Conservation (phyloP, 2,888 invertebrate species). For the Drosophila longiperda region DNA sequence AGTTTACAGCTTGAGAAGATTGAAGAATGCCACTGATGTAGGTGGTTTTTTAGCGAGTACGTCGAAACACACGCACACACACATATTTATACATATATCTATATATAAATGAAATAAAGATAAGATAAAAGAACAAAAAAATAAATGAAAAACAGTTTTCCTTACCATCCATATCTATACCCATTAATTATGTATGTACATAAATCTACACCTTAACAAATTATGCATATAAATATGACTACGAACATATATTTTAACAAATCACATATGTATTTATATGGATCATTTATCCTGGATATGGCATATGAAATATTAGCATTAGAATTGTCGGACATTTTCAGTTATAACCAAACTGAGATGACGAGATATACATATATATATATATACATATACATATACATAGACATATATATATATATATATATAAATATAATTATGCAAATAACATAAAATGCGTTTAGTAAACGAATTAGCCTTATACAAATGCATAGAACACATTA, state of each 20-base stretch:
- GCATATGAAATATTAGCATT: constrained; percentile 46
- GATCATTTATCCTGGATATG: constrained; percentile 6
- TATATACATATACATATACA: constrained; percentile 22
- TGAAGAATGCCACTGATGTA: constrained; percentile 31
- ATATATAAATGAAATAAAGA: constrained; percentile 35
- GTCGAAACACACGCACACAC: constrained; percentile 36
- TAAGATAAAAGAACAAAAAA: constrained; percentile 44
- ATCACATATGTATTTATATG: constrained; percentile 2
- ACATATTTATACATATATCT: neutral
- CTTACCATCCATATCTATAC: constrained; percentile 29
- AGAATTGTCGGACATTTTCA: constrained; percentile 49
- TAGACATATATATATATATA: constrained; percentile 4
- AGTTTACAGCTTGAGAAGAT: constrained; percentile 28
- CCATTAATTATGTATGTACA: constrained; percentile 1
- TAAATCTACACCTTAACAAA: constrained; percentile 9
- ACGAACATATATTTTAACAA: constrained; percentile 32
- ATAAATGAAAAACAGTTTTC: constrained; percentile 53
- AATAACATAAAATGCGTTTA: constrained; percentile 24
- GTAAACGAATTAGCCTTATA: constrained; percentile 57
- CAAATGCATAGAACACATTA: constrained; percentile 17
- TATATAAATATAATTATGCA: neutral
- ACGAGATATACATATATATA: constrained; percentile 21
- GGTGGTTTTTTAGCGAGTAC: constrained; percentile 40
- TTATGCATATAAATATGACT: no score
- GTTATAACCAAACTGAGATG: constrained; percentile 27